Conservation (phyloP, 2,888 invertebrate species). For the Noctua janthe region DNA sequence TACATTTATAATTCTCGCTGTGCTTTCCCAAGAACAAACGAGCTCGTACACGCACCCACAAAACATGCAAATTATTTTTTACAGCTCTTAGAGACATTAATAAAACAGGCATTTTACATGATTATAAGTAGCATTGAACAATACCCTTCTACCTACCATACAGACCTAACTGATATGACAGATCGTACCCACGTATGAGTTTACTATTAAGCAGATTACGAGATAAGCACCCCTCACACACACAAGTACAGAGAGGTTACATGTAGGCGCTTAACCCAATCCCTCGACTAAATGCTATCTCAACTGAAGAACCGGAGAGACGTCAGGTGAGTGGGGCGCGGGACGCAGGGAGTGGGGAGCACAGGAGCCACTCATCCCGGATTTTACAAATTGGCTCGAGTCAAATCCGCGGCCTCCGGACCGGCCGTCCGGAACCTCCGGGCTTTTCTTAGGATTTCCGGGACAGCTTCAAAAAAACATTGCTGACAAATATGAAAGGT, state of each 20-base stretch:
- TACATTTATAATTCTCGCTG: not conserved
- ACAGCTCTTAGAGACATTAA: not conserved
- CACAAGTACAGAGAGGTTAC: not conserved
- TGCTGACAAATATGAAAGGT: slow-evolving; percentile 31
- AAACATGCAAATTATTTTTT: not conserved
- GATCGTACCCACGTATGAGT: not conserved
- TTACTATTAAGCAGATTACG: slow-evolving; percentile 18
- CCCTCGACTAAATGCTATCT: slow-evolving; percentile 14
- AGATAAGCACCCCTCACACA: not conserved
- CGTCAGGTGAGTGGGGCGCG: not conserved
- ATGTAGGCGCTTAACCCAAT: slow-evolving; percentile 8
- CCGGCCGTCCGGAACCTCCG: slow-evolving; percentile 46
- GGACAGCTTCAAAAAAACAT: slow-evolving; percentile 51
- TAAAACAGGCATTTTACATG: no score
- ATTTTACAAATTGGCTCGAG: slow-evolving; percentile 44
- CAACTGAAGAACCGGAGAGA: not conserved
- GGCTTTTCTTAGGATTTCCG: slow-evolving; percentile 58
- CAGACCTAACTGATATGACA: not conserved
- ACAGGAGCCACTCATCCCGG: slow-evolving; percentile 34
- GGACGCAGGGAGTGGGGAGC: not conserved
- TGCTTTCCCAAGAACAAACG: not conserved
- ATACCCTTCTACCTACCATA: not conserved
- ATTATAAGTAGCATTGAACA: not conserved
- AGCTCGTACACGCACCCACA: not conserved
- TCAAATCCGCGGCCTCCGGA: slow-evolving; percentile 23